Base-by-base conservation (phyloP, 2,113 vertebrate genomes). In the Helogale parvula region DNA sequence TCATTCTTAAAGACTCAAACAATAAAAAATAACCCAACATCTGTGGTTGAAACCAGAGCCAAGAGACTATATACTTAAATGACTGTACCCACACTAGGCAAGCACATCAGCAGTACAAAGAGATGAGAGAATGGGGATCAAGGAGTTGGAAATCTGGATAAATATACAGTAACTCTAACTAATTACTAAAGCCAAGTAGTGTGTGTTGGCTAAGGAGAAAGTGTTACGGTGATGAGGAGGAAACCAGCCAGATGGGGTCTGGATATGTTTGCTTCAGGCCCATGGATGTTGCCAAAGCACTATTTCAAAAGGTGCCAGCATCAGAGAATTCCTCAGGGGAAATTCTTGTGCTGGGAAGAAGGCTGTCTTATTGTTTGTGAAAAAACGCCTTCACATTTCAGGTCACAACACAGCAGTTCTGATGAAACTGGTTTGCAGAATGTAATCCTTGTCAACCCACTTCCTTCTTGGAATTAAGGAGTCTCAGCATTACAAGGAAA, bases 11-110 rank as follows among this genome's bases (percentile, higher is more conserved):
- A 97, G 65, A 90, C 85, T 76, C n/a, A 83, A 76, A n/a, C 97
- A 98, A 95, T 96, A 97, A 98, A 96, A 93, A 98, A 97, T 94
- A 98, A 98, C 84, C 79, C 97, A 90, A 91, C 85, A 96, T 97
- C 96, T 97, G 98, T 91, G 98, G 98, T 97, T 97, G 93, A 84
- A 92, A 74, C 69, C 84, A 79, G 71, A 83, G 98, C 96, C 98
- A 97, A 98, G 96, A 96, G 91, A 77, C 92, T 92, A 2, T 93
- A 97, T 97, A 77, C 74, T 97, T 90, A 98, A 98, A 97, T 93
- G 76, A 89, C 76, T 97, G 81, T 60, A 69, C 50, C 82, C 94
- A 90, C 54, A 90, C 92, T 95, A 84, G 76, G 92, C 83, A 95
- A 96, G 92, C 69, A 85, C 94, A 97, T 97, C 31, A 90, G 54